Conservation (phyloP, 92 coral and sea anemone species). For the Heliopora coerulea region DNA sequence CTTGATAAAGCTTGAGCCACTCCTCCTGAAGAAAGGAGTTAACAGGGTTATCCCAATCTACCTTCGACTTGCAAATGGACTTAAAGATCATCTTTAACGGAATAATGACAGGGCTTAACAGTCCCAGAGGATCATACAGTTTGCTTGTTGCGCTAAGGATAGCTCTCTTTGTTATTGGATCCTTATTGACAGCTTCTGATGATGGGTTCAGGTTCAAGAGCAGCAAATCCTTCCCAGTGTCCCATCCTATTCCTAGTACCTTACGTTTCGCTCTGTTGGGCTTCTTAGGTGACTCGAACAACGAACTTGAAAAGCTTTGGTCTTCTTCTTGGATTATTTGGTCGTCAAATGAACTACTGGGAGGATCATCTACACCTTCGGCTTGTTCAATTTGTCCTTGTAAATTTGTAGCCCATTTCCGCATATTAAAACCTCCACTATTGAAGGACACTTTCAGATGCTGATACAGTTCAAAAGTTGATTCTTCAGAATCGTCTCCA, state of each 20-base stretch:
- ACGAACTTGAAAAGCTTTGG: conserved; percentile 39
- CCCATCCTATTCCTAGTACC: conserved; percentile 42
- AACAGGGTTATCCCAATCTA: conserved; percentile 49
- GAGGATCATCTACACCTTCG: not conserved
- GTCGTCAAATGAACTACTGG: not conserved
- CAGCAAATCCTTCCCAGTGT: conserved; percentile 24
- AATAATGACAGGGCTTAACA: conserved; percentile 45
- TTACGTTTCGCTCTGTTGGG: conserved; percentile 15
- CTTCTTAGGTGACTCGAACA: conserved; percentile 23
- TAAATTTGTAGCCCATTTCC: conserved; percentile 48
- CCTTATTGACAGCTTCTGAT: not conserved
- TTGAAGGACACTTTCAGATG: conserved; percentile 36
- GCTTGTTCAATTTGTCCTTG: conserved; percentile 21
- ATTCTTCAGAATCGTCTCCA: conserved; percentile 7
- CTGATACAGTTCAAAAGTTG: conserved; percentile 29
- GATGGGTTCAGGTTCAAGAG: conserved; percentile 18
- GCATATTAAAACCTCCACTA: conserved; percentile 49
- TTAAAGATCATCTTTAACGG: conserved; percentile 55
- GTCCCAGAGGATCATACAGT: conserved; percentile 57
- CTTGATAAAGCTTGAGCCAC: conserved; percentile 45
- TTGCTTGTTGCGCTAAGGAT: conserved; percentile 47
- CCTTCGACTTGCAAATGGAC: conserved; percentile 43
- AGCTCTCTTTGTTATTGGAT: conserved; percentile 10
- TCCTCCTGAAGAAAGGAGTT: conserved; percentile 17
- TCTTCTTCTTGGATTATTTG: conserved; percentile 27